Percentiles rank a stretch among this genome's conserved stretches.
phyloP scores from a whole-genome alignment of 2,888 invertebrate genomes.

The Lasioglossum villosulum region DNA sequence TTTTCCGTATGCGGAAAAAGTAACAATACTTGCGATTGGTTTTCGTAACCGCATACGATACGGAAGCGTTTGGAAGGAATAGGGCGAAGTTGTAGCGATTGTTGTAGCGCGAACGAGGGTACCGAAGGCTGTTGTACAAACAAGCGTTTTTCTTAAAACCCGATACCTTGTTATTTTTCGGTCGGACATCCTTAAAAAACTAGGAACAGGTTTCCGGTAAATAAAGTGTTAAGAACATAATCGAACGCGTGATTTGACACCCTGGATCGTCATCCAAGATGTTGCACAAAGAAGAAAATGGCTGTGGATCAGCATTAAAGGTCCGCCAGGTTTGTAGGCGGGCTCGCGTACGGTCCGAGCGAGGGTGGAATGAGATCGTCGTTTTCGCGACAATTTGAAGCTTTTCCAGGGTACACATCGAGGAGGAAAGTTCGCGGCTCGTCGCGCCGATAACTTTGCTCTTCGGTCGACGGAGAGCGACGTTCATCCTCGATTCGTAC shows the following conservation, averaged over 20 bases:
- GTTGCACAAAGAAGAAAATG: not conserved
- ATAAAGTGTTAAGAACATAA: not conserved
- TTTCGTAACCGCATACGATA: too few species aligned
- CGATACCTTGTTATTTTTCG: too few species aligned
- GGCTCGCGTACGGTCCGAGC: not conserved
- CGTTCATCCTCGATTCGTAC: slow-evolving; percentile 23
- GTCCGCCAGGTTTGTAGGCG: not conserved
- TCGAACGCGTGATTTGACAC: not conserved
- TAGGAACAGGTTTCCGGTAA: too few species aligned
- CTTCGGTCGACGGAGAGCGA: not conserved
- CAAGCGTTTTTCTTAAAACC: too few species aligned
- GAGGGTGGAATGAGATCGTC: not conserved
- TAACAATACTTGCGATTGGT: too few species aligned
- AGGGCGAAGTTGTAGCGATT: too few species aligned
- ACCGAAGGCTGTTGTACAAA: too few species aligned
- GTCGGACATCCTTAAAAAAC: too few species aligned
- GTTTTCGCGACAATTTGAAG: slow-evolving; percentile 23
- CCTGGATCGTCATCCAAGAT: too few species aligned
- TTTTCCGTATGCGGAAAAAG: too few species aligned
- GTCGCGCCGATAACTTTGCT: slow-evolving; percentile 26
- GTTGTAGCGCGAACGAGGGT: too few species aligned
- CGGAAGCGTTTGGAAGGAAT: too few species aligned
- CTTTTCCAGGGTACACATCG: slow-evolving; percentile 28
- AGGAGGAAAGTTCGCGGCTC: slow-evolving; percentile 27
- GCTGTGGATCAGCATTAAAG: not conserved